These are phyloP conservation scores for Ectropis crepuscularia DNA, from an alignment of 2,888 invertebrate species.

Conservation along the genomic window DNA sequence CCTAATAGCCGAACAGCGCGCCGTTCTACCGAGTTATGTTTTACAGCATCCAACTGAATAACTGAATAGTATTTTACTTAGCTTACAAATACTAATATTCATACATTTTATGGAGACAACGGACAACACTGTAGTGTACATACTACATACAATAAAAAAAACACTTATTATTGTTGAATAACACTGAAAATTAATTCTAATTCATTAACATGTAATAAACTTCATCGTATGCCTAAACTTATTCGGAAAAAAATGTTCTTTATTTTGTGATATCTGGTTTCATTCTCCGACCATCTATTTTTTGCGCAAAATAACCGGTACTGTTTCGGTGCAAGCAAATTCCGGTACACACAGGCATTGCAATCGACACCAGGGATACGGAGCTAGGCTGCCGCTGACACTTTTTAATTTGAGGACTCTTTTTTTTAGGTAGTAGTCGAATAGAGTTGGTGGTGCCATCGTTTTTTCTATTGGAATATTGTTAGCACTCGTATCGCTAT, in stretches of 20 bases:
- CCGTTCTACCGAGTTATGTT: too few relatives aligned
- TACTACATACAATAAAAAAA: too few relatives aligned
- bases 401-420: conserved; percentile 60
- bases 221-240: background rate
- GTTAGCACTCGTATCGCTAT: conserved; percentile 15
- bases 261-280: background rate
- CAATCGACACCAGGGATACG: conserved; percentile 50
- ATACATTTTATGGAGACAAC: too few relatives aligned
- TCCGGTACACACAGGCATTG: conserved; percentile 45
- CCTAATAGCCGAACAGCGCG: too few relatives aligned
- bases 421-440: conserved; percentile 44
- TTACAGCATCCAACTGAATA: too few relatives aligned
- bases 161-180: too few relatives aligned
- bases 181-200: too few relatives aligned
- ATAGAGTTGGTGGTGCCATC: conserved; percentile 25
- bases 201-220: too few relatives aligned
- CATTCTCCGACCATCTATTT: background rate
- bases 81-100: too few relatives aligned
- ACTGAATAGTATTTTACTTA: too few relatives aligned
- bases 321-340: conserved; percentile 24
- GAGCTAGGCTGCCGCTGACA: conserved; percentile 53
- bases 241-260: background rate
- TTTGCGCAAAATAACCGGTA: conserved; percentile 18
- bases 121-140: too few relatives aligned
- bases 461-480: conserved; percentile 26